Percentiles rank a stretch among this genome's conserved stretches.
Evolutionary conservation across 2,113 vertebrate species (phyloP).

Genomic region (Bambusicola thoracicus): DNA sequence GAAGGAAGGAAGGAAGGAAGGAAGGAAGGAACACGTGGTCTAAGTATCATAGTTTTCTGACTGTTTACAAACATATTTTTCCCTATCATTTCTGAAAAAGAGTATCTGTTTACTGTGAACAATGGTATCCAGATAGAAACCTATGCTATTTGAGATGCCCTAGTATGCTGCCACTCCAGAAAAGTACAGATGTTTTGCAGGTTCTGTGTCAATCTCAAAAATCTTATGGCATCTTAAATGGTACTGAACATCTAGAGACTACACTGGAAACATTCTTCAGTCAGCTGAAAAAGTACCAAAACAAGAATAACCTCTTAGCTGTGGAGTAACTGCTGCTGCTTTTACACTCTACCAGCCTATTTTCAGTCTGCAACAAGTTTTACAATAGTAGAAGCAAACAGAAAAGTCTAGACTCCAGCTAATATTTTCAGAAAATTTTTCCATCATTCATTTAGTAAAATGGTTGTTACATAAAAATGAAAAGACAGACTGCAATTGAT

Average conservation of each 20-base stretch:
- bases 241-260: background rate
- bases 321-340: background rate
- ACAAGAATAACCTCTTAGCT: background rate
- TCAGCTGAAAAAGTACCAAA: background rate
- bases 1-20: background rate
- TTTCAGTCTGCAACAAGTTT: background rate
- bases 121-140: background rate
- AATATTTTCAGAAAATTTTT: conserved; percentile 30
- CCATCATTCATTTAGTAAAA: conserved; percentile 36
- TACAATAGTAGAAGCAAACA: background rate
- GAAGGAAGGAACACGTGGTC: background rate
- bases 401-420: background rate
- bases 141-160: background rate
- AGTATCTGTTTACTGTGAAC: background rate
- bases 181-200: background rate
- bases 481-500: conserved; percentile 21
- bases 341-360: background rate
- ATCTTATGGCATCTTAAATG: background rate
- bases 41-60: background rate
- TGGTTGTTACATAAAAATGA: background rate
- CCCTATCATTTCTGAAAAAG: background rate
- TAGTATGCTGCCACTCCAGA: background rate
- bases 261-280: background rate
- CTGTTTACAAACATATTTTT: background rate
- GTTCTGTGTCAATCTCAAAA: background rate